Evolutionary conservation across 2,113 vertebrate species (phyloP).

Genomic region (Eolophus roseicapilla): DNA sequence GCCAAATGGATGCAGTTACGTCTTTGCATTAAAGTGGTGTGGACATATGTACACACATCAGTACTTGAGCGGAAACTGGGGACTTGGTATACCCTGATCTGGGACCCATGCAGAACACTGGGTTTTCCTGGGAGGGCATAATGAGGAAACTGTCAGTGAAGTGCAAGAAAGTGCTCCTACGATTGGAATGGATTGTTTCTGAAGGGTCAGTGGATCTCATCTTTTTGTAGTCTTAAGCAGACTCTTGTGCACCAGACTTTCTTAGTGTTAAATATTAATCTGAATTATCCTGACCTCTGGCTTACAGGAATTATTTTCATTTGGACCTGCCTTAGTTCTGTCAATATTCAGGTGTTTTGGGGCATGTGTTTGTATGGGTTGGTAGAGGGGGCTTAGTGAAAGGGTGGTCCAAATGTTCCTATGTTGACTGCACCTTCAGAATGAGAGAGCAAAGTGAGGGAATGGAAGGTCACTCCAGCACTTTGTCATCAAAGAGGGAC

Average conservation of each 20-base stretch:
- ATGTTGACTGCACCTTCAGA: neutral
- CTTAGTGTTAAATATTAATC: neutral
- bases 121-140: neutral
- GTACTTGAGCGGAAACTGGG: neutral
- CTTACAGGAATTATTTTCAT: neutral
- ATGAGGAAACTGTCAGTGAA: neutral
- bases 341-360: neutral
- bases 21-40: neutral
- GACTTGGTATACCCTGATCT: neutral
- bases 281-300: neutral
- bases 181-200: neutral
- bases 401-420: neutral
- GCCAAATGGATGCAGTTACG: neutral
- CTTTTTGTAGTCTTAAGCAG: neutral
- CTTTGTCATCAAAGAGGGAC: neutral
- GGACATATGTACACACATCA: accelerated
- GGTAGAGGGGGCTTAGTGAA: neutral
- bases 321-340: neutral
- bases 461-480: neutral
- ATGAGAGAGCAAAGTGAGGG: neutral
- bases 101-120: neutral
- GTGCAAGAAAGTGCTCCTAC: neutral
- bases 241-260: neutral
- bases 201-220: neutral
- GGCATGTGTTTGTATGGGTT: too few species aligned